Evolutionary conservation across 2,797 vertebrate species (phyloP).

Genomic region (Pogonophryne albipinna): DNA sequence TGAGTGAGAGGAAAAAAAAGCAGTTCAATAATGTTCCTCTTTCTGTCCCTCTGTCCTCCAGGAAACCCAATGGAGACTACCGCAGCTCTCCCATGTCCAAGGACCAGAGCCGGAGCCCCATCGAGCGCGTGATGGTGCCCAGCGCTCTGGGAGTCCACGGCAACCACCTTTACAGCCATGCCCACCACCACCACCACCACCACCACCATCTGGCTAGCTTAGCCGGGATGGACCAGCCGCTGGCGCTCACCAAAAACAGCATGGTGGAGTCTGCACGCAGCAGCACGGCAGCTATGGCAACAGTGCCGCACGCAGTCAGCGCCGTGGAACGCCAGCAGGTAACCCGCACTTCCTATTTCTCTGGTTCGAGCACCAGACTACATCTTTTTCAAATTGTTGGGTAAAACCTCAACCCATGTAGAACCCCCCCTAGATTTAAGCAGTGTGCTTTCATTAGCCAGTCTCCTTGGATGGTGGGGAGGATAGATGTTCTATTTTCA

Average conservation of each 20-base stretch:
- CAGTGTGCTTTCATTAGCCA: conserved; percentile 30
- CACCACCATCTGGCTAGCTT: conserved; percentile 88
- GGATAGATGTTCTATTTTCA: conserved; percentile 25
- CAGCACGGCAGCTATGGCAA: conserved; percentile 58
- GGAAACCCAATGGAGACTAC: conserved; percentile 95
- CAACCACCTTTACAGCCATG: conserved; percentile 87
- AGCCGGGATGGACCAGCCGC: conserved; percentile 93
- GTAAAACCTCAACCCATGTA: conserved; percentile 29
- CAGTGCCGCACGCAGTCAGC: conserved; percentile 81
- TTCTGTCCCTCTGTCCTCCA: conserved; percentile 63
- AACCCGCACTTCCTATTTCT: conserved; percentile 27
- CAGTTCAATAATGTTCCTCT: neutral
- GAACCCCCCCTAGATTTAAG: conserved; percentile 20
- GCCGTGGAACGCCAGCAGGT: conserved; percentile 96
- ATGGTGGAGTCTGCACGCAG: conserved; percentile 86
- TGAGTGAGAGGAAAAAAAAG: too few relatives aligned
- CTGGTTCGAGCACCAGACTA: neutral
- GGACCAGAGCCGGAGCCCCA: conserved; percentile 94
- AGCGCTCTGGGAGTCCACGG: conserved; percentile 87
- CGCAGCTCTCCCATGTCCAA: conserved; percentile 82
- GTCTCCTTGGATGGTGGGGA: conserved; percentile 8
- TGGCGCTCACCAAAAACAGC: conserved; percentile 97
- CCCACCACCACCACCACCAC: conserved; percentile 77
- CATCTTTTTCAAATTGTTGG: conserved; percentile 10
- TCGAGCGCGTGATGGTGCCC: conserved; percentile 90